Conservation (phyloP, 2,113 vertebrate genomes). For the Edolisoma coerulescens region DNA sequence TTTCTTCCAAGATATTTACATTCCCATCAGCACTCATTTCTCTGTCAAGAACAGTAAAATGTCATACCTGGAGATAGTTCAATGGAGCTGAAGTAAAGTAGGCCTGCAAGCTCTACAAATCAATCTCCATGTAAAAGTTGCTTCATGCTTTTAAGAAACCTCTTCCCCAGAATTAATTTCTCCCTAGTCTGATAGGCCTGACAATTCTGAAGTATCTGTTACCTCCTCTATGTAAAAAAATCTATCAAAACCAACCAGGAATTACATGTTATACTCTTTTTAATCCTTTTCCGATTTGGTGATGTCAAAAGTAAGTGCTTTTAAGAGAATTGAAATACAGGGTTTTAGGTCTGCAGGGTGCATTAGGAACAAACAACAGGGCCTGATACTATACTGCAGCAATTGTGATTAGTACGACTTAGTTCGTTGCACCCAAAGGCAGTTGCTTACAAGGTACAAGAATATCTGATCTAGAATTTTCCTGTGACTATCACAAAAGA, state of each 20-base stretch:
- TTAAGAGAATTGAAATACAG: background rate
- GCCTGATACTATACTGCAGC: background rate
- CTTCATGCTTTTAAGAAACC: slow-evolving; percentile 53
- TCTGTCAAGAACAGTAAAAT: slow-evolving; percentile 45
- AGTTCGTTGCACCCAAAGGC: background rate
- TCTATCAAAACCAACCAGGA: background rate
- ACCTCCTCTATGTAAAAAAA: slow-evolving; percentile 3
- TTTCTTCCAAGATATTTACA: slow-evolving; percentile 44
- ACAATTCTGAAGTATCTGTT: slow-evolving; percentile 53
- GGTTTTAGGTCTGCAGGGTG: background rate
- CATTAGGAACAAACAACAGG: background rate
- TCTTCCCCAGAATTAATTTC: slow-evolving; percentile 58
- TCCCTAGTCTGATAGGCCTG: slow-evolving; percentile 43
- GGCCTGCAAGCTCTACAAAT: slow-evolving; percentile 35
- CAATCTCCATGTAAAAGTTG: slow-evolving; percentile 10
- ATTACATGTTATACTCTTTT: background rate
- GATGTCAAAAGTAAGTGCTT: slow-evolving; percentile 11
- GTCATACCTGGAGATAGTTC: slow-evolving; percentile 41
- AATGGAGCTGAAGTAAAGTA: slow-evolving; percentile 59
- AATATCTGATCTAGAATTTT: background rate
- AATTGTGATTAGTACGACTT: background rate
- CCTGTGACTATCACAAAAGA: background rate
- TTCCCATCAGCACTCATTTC: slow-evolving; percentile 45
- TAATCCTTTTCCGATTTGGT: background rate
- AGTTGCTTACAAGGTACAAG: background rate